phyloP scores from a whole-genome alignment of 2,888 invertebrate species.

The Eupithecia abbreviata region DNA sequence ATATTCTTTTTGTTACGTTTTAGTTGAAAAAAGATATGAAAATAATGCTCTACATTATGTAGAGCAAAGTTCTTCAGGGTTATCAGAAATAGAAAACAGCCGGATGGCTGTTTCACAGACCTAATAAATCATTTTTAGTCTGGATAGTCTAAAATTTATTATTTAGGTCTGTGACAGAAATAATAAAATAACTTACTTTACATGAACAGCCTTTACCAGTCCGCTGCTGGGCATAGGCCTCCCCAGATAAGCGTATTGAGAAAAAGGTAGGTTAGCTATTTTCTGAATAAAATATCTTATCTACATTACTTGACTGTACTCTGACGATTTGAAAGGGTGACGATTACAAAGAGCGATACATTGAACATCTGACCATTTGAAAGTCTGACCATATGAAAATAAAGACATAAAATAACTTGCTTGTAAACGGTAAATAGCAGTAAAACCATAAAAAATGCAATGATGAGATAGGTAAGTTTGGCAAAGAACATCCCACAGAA shows the following conservation, averaged over 20 bases:
- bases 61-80: not conserved
- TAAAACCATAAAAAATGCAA: not conserved
- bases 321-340: no score
- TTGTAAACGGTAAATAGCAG: not conserved
- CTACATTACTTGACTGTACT: no score
- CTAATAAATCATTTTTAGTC: not conserved
- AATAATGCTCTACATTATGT: not conserved
- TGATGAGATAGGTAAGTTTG: not conserved
- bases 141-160: not conserved
- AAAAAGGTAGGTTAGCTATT: no score
- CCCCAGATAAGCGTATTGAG: not conserved
- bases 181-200: not conserved
- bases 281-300: no score
- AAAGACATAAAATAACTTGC: not conserved
- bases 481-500: not conserved
- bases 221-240: not conserved
- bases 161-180: not conserved
- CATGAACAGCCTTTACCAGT: not conserved
- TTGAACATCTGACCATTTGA: no score
- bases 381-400: no score
- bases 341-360: no score
- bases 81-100: not conserved
- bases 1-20: not conserved
- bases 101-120: no score
- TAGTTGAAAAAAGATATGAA: not conserved